Percentiles rank a stretch among this genome's conserved stretches.
Evolutionary conservation across 1,140 invertebrate genomes (phyloP).

Genomic region (Zaprionus gabonicus): DNA sequence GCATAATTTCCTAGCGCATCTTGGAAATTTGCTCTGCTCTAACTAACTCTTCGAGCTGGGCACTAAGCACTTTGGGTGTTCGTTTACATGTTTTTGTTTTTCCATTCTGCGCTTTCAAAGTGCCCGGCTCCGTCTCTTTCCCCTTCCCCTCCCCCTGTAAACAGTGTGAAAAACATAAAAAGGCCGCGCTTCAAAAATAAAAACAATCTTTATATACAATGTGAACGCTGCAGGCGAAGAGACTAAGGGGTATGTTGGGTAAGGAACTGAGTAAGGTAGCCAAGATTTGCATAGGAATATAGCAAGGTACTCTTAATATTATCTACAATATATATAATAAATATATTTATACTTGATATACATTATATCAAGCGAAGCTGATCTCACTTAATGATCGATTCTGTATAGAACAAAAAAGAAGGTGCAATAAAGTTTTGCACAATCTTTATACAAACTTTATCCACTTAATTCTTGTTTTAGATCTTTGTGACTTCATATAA

Average conservation of each 20-base stretch:
- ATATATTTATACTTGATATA: too few relatives aligned
- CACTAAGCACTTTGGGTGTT: conserved; percentile 65
- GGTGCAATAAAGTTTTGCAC: too few relatives aligned
- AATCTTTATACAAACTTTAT: too few relatives aligned
- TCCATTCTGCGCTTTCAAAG: conserved; percentile 36
- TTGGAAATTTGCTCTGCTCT: conserved; percentile 28
- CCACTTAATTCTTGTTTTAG: too few relatives aligned
- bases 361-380: too few relatives aligned
- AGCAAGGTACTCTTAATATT: too few relatives aligned
- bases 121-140: conserved; percentile 14
- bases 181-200: conserved; percentile 71
- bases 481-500: too few relatives aligned
- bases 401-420: too few relatives aligned
- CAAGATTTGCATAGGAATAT: background rate
- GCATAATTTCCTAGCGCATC: conserved; percentile 22
- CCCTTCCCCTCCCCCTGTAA: conserved; percentile 16
- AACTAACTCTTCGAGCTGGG: conserved; percentile 65
- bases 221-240: background rate
- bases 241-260: background rate
- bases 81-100: conserved; percentile 67
- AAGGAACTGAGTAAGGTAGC: background rate
- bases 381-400: too few relatives aligned
- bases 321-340: too few relatives aligned
- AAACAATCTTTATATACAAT: conserved; percentile 49
- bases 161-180: conserved; percentile 79